Evolutionary conservation across 2,797 vertebrate genomes (phyloP).

Genomic region (Antennarius maculatus): DNA sequence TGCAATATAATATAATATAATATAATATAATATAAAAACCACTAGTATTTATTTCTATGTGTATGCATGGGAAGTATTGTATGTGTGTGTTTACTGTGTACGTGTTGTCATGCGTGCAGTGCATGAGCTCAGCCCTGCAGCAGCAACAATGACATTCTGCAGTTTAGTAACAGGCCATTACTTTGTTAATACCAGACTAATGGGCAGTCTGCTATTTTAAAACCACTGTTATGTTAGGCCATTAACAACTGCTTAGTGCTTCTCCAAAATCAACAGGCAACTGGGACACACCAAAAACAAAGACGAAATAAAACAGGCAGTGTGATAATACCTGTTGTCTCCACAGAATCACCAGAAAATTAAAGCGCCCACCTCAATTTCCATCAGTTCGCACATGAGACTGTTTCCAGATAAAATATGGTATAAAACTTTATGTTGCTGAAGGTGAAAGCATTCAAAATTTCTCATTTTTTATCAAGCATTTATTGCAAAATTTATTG

Average conservation of each 20-base stretch:
- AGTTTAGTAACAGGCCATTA: constrained; percentile 88
- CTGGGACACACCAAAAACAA: constrained; percentile 62
- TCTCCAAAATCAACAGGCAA: constrained; percentile 73
- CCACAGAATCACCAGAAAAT: constrained; percentile 31
- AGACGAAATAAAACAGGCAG: constrained; percentile 61
- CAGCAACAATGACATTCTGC: constrained; percentile 78
- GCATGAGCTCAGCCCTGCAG: constrained; percentile 47
- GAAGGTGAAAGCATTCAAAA: neutral
- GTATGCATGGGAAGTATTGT: constrained; percentile 12
- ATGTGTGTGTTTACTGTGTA: constrained; percentile 6
- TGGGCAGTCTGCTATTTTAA: constrained; percentile 85
- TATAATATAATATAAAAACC: neutral
- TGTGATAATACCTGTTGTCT: constrained; percentile 39
- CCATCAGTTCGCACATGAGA: constrained; percentile 1
- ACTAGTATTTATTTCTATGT: neutral
- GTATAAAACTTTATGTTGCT: neutral
- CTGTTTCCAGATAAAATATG: neutral
- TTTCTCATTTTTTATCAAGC: neutral
- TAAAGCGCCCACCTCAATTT: neutral
- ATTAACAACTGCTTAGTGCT: constrained; percentile 81
- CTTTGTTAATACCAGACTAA: constrained; percentile 85
- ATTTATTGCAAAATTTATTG: neutral
- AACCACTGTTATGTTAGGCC: constrained; percentile 80
- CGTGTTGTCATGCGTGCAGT: constrained; percentile 37
- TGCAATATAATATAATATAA: no score